A percentile compares a stretch with the other conserved stretches of the same genome.
Evolutionary conservation across 1,140 invertebrate genomes (phyloP).

Genomic region (Chymomyza costata): DNA sequence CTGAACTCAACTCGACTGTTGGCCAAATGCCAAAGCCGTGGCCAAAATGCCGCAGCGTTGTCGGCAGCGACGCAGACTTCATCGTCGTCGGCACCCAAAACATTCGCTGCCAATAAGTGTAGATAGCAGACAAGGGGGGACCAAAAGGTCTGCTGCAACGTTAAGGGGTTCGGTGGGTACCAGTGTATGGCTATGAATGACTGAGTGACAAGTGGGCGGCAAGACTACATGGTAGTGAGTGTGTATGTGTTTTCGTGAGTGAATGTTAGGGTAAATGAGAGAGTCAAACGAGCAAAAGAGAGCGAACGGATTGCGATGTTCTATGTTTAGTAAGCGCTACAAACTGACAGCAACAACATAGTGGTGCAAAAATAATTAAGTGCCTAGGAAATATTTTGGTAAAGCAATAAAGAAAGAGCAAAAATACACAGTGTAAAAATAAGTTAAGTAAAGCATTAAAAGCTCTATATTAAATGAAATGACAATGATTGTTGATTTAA

Average conservation of each 20-base stretch:
- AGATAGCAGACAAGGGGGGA: slow-evolving; percentile 12
- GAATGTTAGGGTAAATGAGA: slow-evolving; percentile 14
- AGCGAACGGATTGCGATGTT: slow-evolving; percentile 19
- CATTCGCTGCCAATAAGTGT: slow-evolving; percentile 52
- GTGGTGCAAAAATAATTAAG: no score
- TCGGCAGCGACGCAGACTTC: slow-evolving; percentile 17
- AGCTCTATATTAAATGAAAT: no score
- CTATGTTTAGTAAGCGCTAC: no score
- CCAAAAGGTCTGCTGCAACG: no score
- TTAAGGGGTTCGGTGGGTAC: slow-evolving; percentile 2
- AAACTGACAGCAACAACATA: no score
- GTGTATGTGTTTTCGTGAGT: not conserved
- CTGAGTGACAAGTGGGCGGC: slow-evolving; percentile 62
- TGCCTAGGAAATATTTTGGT: no score
- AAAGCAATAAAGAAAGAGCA: no score
- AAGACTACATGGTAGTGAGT: slow-evolving; percentile 16
- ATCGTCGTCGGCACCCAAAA: slow-evolving; percentile 12
- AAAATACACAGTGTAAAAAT: no score
- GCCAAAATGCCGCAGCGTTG: slow-evolving; percentile 65
- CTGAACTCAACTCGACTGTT: slow-evolving; percentile 40
- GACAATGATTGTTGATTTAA: no score
- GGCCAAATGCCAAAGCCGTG: slow-evolving; percentile 46
- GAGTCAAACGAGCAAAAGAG: not conserved
- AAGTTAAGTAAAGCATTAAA: no score
- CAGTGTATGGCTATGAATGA: slow-evolving; percentile 66